Percentiles rank a stretch among this genome's conserved stretches.
Conservation (phyloP, 2,113 vertebrate genomes). For the Odocoileus hemionus region DNA sequence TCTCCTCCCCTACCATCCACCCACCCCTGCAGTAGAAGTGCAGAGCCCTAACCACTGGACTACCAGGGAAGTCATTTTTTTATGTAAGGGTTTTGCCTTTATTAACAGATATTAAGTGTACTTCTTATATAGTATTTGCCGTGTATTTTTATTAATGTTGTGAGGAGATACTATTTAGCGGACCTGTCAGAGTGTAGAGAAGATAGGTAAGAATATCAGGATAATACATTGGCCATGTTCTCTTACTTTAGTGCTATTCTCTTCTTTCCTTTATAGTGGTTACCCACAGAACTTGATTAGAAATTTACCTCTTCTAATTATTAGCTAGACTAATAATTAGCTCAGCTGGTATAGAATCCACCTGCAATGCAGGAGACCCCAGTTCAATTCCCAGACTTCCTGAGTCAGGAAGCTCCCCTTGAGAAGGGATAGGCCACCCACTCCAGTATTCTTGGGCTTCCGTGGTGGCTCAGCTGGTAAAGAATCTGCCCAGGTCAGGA, state of each 20-base stretch:
- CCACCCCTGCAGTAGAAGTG: background rate
- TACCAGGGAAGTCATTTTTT: background rate
- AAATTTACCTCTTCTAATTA: conserved; percentile 9
- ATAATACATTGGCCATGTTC: background rate
- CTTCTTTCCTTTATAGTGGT: background rate
- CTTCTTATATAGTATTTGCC: background rate
- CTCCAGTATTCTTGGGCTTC: background rate
- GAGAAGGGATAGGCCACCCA: background rate
- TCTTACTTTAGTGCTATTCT: background rate
- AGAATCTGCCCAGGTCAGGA: background rate
- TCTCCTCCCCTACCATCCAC: rapidly evolving
- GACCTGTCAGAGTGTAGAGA: background rate
- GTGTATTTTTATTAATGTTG: background rate
- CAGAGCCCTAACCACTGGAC: background rate
- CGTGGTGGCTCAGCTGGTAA: background rate
- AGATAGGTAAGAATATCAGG: background rate
- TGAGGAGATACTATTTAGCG: background rate
- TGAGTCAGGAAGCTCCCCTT: background rate
- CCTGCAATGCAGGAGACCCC: background rate
- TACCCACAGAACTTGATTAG: background rate
- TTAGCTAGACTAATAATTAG: background rate
- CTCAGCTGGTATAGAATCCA: background rate
- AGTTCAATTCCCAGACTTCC: background rate
- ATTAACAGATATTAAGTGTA: background rate
- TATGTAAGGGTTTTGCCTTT: background rate